A percentile compares a stretch with the other conserved stretches of the same genome.
These are phyloP conservation scores for Adrianichthys oophorus DNA, from an alignment of 2,797 vertebrate genomes.

Conservation along the genomic window DNA sequence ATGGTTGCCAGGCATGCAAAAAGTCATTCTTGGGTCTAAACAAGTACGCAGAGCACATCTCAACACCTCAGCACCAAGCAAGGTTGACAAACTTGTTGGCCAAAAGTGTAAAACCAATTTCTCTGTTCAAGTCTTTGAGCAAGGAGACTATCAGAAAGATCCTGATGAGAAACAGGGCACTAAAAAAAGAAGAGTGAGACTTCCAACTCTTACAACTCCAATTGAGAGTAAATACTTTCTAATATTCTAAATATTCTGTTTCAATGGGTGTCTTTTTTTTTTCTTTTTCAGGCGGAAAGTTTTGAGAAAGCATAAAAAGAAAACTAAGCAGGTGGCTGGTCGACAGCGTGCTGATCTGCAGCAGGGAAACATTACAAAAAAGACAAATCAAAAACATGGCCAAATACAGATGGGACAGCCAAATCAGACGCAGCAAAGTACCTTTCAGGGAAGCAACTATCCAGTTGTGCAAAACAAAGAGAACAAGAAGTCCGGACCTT, in stretches of 20 bases:
- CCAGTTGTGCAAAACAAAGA: conserved; percentile 48
- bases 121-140: conserved; percentile 19
- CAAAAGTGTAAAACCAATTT: conserved; percentile 1
- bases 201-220: not conserved
- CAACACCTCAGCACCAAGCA: conserved; percentile 36
- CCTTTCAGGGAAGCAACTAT: conserved; percentile 13
- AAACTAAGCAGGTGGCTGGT: conserved; percentile 14
- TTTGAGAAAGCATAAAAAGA: conserved; percentile 25
- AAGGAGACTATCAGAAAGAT: not conserved
- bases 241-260: not conserved
- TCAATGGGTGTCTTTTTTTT: not conserved
- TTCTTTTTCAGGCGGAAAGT: conserved; percentile 40
- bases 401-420: not conserved
- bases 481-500: conserved; percentile 33
- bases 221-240: not conserved
- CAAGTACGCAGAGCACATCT: conserved; percentile 58
- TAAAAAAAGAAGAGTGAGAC: conserved; percentile 43
- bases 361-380: not conserved
- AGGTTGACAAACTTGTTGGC: conserved; percentile 29
- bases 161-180: conserved; percentile 36
- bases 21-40: conserved; percentile 19
- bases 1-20: conserved; percentile 67
- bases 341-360: not conserved
- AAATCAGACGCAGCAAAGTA: conserved; percentile 52
- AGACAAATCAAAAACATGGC: not conserved